Evolutionary conservation across 1,140 invertebrate species (phyloP).

Genomic region (Eulimnadia texana): DNA sequence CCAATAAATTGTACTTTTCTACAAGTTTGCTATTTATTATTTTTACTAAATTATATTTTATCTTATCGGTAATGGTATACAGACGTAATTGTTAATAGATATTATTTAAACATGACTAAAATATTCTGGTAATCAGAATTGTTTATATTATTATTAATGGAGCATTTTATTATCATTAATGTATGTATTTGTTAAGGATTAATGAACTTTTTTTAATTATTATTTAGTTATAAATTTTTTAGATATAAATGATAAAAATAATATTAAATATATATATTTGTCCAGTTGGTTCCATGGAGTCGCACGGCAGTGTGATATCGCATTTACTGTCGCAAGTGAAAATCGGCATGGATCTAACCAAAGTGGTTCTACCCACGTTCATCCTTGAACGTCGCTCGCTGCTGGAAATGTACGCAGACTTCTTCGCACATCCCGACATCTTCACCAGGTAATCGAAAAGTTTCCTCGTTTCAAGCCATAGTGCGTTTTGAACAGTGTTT

Average conservation of each 20-base stretch:
- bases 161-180: no score
- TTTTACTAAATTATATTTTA: not conserved
- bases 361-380: conserved; percentile 92
- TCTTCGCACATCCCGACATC: conserved; percentile 93
- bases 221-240: no score
- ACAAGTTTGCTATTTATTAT: no score
- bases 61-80: no score
- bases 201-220: no score
- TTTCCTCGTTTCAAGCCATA: not conserved
- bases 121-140: no score
- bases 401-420: conserved; percentile 95
- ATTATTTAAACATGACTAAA: no score
- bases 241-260: no score
- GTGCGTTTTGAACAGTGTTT: not conserved
- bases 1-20: no score
- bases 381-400: conserved; percentile 88
- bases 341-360: conserved; percentile 97
- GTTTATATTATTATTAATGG: no score
- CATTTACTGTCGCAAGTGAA: conserved; percentile 90
- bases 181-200: no score
- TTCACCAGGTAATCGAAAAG: conserved; percentile 72
- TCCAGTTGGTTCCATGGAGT: conserved; percentile 66
- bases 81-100: no score
- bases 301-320: conserved; percentile 84
- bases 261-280: conserved; percentile 1